These are phyloP conservation scores for Arizona elegans DNA, from an alignment of 2,113 vertebrate genomes.

Conservation along the genomic window DNA sequence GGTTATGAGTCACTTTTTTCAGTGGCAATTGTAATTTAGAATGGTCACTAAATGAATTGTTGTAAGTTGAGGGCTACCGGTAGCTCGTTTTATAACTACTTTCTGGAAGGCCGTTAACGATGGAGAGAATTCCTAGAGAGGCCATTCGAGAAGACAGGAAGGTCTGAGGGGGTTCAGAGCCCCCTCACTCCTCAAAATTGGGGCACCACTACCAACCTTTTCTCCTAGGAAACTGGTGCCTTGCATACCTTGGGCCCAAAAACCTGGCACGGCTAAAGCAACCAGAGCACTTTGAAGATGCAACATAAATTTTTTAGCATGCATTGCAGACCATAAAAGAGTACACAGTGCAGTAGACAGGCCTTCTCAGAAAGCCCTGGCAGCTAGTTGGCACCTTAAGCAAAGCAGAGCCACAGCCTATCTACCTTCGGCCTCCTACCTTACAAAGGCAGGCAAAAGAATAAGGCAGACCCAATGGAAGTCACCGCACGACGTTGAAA, in stretches of 20 bases:
- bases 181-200: background rate
- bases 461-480: background rate
- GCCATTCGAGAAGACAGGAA: background rate
- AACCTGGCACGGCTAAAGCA: background rate
- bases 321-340: background rate
- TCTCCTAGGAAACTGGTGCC: background rate
- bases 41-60: background rate
- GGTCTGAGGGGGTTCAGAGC: background rate
- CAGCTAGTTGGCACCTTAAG: background rate
- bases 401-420: background rate
- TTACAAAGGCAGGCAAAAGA: background rate
- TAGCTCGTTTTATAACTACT: background rate
- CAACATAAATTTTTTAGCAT: background rate
- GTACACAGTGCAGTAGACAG: fast-evolving
- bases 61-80: background rate
- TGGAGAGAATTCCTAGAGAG: background rate
- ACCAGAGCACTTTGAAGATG: background rate
- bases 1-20: background rate
- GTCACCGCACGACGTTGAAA: background rate
- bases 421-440: background rate
- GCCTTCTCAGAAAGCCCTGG: background rate
- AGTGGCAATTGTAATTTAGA: background rate
- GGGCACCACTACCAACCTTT: background rate
- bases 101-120: background rate
- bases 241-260: background rate